Evolutionary conservation across 2,888 invertebrate species (phyloP), one percentile per base, ranked within the genome.

Genomic region (Cephalotes varians): DNA sequence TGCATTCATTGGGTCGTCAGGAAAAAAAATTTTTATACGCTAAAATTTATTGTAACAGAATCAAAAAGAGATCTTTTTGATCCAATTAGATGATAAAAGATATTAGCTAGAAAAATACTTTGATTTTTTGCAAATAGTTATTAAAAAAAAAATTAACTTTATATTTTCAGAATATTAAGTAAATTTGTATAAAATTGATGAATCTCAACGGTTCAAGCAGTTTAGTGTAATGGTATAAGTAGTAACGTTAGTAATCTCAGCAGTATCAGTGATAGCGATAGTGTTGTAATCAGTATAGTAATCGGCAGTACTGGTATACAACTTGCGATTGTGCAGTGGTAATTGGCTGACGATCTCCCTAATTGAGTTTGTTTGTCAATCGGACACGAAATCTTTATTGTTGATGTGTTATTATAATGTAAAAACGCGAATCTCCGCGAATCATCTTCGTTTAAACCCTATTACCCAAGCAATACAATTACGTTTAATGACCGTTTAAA

Each of bases 311-410:
- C 54, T 83, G 25, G 31, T 81, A 72, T 86, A 85, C 81, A 71
- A 71, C 65, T 76, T 67, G 83, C 83, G 58, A 71, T 82, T 86
- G 80, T 88, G 83, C 84, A 87, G 87, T 89, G 89, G 89, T 84
- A 89, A 88, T 87, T 89, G 89, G 84, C 88, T 89, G 89, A 89
- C 85, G 84, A 72, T 85, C 77, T 71, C 72, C 65, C 69, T 89
- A 79, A 85, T 85, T 79, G 62, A 28, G 21, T 37, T 60, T 58
- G 15, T 18, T 60, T 58, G 15, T 18, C 80, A 80, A 47, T 67
- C 60, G 34, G 7, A 9, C 25, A 51, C 49, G 40, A 28, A 44
- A 71, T 64, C 56, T 25, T 56, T 28, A 28, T 56, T 40, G 28
- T 71, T 54, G 56, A 21, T n/a, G 10, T 31, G 12, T 51, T 51